Conservation (phyloP, 2,888 invertebrate genomes). For the Serripes groenlandicus region DNA sequence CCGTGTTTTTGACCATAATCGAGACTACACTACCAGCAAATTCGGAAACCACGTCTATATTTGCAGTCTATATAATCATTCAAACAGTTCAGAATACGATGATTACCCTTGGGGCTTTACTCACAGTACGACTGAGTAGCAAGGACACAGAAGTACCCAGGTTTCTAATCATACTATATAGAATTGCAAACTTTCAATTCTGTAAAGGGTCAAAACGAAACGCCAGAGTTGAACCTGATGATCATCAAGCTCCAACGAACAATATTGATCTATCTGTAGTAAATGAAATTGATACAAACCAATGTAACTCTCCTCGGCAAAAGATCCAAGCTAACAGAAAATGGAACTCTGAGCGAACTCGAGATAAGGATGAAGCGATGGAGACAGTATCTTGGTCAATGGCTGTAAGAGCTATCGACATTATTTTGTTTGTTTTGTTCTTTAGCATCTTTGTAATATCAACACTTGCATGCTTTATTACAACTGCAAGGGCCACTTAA, state of each 20-base stretch:
- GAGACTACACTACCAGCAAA: constrained; percentile 47
- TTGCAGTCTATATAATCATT: constrained; percentile 54
- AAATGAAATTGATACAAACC: too few species aligned
- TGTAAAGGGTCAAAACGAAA: not conserved
- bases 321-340: not conserved
- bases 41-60: constrained; percentile 37
- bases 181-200: not conserved
- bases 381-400: constrained; percentile 13
- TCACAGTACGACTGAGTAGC: constrained; percentile 24
- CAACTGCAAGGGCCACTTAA: not conserved
- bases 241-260: not conserved
- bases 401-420: constrained; percentile 17
- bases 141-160: not conserved
- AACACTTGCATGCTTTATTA: constrained; percentile 18
- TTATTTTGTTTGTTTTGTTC: constrained; percentile 17
- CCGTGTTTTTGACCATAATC: constrained; percentile 56
- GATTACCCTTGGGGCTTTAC: constrained; percentile 27
- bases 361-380: not conserved
- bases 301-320: not conserved
- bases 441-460: constrained; percentile 5
- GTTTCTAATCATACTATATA: not conserved
- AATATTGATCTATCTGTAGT: not conserved
- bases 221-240: not conserved
- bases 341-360: not conserved
- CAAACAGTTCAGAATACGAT: constrained; percentile 42